A percentile compares a stretch with the other conserved stretches of the same genome.
phyloP scores from a whole-genome alignment of 2,888 invertebrate species.

The Phania funesta region DNA sequence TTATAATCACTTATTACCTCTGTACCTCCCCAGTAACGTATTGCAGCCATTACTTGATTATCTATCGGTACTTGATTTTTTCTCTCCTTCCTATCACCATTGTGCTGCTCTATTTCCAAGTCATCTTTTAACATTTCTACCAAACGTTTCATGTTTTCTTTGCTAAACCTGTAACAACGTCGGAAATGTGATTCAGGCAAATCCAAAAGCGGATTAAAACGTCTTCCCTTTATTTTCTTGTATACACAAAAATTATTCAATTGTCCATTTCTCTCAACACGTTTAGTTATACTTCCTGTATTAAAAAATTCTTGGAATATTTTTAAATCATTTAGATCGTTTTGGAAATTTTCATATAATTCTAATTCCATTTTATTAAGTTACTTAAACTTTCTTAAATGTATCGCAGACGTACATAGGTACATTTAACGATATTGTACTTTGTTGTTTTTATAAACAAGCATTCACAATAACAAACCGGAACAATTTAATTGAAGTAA shows the following conservation, averaged over 20 bases:
- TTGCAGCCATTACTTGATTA: constrained; percentile 73
- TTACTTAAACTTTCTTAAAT: not conserved
- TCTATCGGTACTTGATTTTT: constrained; percentile 75
- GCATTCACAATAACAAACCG: constrained; percentile 39
- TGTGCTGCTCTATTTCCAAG: constrained; percentile 69
- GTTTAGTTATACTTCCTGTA: constrained; percentile 38
- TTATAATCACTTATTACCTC: constrained; percentile 69
- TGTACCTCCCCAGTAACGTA: constrained; percentile 74
- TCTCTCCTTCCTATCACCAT: constrained; percentile 25
- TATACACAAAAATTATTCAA: constrained; percentile 28
- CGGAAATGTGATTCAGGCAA: constrained; percentile 73
- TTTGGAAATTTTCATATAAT: constrained; percentile 70
- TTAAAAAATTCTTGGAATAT: constrained; percentile 61
- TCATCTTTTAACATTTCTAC: constrained; percentile 76
- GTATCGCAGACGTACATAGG: not conserved
- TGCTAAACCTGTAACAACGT: constrained; percentile 73
- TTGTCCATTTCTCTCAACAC: constrained; percentile 28
- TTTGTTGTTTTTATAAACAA: constrained; percentile 37
- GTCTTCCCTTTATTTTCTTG: constrained; percentile 52
- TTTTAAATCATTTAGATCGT: constrained; percentile 70
- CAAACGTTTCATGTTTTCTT: constrained; percentile 74
- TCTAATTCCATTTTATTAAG: constrained; percentile 67
- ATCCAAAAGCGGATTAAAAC: constrained; percentile 73
- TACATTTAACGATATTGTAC: not conserved
- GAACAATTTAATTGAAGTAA: constrained; percentile 27